phyloP scores from a whole-genome alignment of 2,113 vertebrate species.

The Orycteropus afer region DNA sequence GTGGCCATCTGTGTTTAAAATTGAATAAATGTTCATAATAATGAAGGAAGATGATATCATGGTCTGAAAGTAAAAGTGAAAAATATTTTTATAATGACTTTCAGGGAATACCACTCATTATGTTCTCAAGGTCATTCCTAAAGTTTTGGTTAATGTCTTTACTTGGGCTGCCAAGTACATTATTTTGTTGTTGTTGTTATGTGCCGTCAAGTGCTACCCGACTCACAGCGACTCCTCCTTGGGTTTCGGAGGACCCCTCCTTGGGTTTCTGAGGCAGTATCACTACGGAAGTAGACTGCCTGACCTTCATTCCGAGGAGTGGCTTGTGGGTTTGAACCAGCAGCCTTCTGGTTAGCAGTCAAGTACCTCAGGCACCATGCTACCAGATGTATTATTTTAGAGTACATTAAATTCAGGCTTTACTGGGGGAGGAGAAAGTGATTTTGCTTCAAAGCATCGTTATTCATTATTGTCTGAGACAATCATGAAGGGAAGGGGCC shows the following conservation, averaged over 20 bases:
- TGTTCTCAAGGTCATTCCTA: background rate
- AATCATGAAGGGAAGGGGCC: background rate
- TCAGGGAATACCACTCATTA: background rate
- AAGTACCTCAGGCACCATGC: too few relatives aligned
- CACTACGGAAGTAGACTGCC: too few relatives aligned
- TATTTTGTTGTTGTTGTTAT: too few relatives aligned
- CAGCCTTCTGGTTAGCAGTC: too few relatives aligned
- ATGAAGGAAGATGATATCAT: background rate
- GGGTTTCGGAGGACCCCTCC: too few relatives aligned
- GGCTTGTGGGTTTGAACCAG: too few relatives aligned
- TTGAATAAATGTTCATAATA: background rate
- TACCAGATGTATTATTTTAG: constrained; percentile 22
- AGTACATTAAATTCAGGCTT: background rate
- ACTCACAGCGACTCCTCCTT: too few relatives aligned
- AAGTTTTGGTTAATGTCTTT: constrained; percentile 36
- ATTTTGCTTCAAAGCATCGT: background rate
- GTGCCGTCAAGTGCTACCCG: too few relatives aligned
- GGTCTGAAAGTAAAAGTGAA: background rate
- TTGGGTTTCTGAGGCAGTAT: too few relatives aligned
- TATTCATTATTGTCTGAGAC: background rate
- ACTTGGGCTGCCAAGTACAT: background rate
- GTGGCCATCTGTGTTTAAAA: background rate
- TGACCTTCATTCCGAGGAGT: too few relatives aligned
- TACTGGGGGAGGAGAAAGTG: background rate
- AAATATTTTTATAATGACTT: background rate